Conservation (phyloP, 2,797 vertebrate species). For the Catharus ustulatus region DNA sequence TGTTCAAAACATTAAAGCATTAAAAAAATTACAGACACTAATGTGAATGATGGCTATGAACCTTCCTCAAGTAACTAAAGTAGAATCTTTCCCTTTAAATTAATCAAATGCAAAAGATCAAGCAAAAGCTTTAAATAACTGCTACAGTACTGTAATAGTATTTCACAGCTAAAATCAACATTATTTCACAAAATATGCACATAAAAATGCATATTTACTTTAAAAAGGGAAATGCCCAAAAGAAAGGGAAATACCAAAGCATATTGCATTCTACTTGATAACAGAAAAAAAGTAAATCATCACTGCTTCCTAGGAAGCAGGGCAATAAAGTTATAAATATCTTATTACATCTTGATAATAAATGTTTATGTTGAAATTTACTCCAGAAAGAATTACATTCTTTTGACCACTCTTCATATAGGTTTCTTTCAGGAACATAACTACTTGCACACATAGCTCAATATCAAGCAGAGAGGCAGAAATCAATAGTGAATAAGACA, state of each 20-base stretch:
- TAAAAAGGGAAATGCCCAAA: constrained; percentile 32
- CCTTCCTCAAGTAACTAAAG: neutral
- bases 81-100: neutral
- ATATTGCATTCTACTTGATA: constrained; percentile 35
- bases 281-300: constrained; percentile 26
- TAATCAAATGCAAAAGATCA: neutral
- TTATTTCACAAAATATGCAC: neutral
- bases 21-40: neutral
- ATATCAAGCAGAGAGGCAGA: neutral
- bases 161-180: neutral
- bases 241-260: constrained; percentile 60
- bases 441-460: neutral
- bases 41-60: neutral
- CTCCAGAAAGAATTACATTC: neutral
- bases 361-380: neutral
- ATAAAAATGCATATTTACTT: constrained; percentile 9
- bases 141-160: neutral
- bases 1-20: neutral
- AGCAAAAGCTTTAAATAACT: neutral
- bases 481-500: neutral
- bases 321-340: constrained; percentile 9
- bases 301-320: neutral
- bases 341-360: neutral
- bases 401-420: neutral
- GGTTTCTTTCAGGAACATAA: neutral